Conservation (phyloP, 2,888 invertebrate species). For the Phania funesta region DNA sequence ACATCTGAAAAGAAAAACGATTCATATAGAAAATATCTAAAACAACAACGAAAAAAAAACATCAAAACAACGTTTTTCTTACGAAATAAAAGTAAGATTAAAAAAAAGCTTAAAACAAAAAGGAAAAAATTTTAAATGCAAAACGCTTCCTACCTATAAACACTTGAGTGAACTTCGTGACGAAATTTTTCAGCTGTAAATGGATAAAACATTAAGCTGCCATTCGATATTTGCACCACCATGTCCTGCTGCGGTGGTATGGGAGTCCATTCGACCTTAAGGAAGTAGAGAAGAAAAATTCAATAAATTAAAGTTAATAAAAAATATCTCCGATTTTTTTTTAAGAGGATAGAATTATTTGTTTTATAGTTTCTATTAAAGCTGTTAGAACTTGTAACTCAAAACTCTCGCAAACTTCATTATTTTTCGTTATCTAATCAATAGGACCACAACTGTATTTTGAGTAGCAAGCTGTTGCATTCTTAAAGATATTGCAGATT, state of each 20-base stretch:
- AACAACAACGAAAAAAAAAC: neutral
- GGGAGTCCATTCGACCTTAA: conserved; percentile 88
- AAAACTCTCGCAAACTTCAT: no score
- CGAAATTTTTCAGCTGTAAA: conserved; percentile 90
- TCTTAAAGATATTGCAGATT: no score
- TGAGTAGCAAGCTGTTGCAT: no score
- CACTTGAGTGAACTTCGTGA: conserved; percentile 91
- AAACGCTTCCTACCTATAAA: conserved; percentile 84
- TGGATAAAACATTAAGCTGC: conserved; percentile 91
- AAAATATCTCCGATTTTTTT: no score
- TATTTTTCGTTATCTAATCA: no score
- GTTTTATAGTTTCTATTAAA: no score
- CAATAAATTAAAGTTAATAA: no score
- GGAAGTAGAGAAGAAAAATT: conserved; percentile 40
- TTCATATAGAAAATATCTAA: neutral
- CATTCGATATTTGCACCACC: conserved; percentile 88
- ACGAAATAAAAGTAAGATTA: neutral
- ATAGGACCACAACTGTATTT: no score
- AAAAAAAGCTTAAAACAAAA: neutral
- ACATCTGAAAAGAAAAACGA: conserved; percentile 77
- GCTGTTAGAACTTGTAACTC: no score
- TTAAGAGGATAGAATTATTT: no score
- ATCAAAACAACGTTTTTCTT: neutral
- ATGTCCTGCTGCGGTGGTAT: conserved; percentile 86
- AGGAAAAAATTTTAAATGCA: neutral